These are phyloP conservation scores for Macrosiphum euphorbiae DNA, from an alignment of 2,888 invertebrate species.

Conservation along the genomic window DNA sequence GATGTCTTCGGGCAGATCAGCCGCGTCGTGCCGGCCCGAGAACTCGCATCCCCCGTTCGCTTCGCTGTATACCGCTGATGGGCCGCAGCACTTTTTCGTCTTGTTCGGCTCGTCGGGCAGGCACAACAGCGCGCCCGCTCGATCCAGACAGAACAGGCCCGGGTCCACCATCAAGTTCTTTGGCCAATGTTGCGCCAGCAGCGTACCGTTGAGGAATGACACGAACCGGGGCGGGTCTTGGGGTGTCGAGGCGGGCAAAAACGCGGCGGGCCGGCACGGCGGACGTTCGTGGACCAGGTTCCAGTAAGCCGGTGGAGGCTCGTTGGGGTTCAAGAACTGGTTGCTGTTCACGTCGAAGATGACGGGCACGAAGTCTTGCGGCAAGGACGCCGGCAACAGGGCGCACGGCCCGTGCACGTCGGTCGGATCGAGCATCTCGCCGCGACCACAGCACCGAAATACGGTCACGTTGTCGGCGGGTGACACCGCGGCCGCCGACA, in stretches of 20 bases:
- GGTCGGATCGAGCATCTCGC: slow-evolving; percentile 72
- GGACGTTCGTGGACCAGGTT: slow-evolving; percentile 69
- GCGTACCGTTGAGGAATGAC: slow-evolving; percentile 78
- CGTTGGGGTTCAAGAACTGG: slow-evolving; percentile 66
- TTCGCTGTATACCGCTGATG: slow-evolving; percentile 76
- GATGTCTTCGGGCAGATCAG: slow-evolving; percentile 69
- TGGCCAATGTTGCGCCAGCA: slow-evolving; percentile 73
- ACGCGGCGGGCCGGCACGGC: slow-evolving; percentile 71
- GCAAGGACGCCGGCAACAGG: slow-evolving; percentile 67
- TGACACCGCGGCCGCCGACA: background rate
- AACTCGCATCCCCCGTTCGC: slow-evolving; percentile 72
- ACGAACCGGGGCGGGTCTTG: slow-evolving; percentile 70
- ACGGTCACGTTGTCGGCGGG: slow-evolving; percentile 68
- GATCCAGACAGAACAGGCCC: slow-evolving; percentile 79
- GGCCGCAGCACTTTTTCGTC: slow-evolving; percentile 79
- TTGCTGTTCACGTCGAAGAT: slow-evolving; percentile 66
- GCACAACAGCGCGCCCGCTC: slow-evolving; percentile 78
- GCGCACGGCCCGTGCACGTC: slow-evolving; percentile 70
- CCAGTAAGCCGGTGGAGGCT: slow-evolving; percentile 72
- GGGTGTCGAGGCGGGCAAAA: slow-evolving; percentile 70
- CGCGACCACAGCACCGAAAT: slow-evolving; percentile 74
- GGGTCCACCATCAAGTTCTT: slow-evolving; percentile 72
- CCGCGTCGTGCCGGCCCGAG: slow-evolving; percentile 64
- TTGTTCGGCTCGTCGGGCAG: slow-evolving; percentile 68
- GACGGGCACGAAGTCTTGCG: slow-evolving; percentile 73